A percentile compares a stretch with the other conserved stretches of the same genome.
phyloP scores from a whole-genome alignment of 1,140 invertebrate genomes.

The Drosophila suzukii region DNA sequence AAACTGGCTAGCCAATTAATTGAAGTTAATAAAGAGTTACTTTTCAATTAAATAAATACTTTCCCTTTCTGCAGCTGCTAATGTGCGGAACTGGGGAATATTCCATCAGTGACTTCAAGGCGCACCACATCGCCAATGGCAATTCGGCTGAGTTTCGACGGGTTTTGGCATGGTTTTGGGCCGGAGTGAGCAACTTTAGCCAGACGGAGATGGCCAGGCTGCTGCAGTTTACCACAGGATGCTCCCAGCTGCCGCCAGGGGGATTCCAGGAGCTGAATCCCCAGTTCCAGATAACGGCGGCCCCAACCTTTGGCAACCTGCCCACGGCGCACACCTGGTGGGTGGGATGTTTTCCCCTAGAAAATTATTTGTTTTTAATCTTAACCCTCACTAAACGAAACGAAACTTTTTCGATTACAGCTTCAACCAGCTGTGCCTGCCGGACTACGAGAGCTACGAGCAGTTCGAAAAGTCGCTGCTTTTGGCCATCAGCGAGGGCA shows the following conservation, averaged over 20 bases:
- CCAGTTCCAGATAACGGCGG: slow-evolving; percentile 95
- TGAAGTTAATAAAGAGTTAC: not conserved
- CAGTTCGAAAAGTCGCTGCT: slow-evolving; percentile 95
- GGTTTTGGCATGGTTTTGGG: slow-evolving; percentile 97
- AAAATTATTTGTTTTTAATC: slow-evolving; percentile 7
- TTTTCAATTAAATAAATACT: not conserved
- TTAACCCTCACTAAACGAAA: not conserved
- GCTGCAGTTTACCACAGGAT: slow-evolving; percentile 97
- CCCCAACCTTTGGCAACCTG: slow-evolving; percentile 94
- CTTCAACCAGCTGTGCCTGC: slow-evolving; percentile 98
- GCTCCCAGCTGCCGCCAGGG: slow-evolving; percentile 95
- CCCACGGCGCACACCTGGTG: slow-evolving; percentile 97
- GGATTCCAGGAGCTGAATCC: slow-evolving; percentile 95
- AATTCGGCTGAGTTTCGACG: slow-evolving; percentile 93
- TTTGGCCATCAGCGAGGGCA: slow-evolving; percentile 97
- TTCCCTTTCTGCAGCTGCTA: slow-evolving; percentile 87
- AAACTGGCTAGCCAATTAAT: not conserved
- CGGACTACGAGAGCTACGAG: slow-evolving; percentile 97
- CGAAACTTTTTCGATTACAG: slow-evolving; percentile 84
- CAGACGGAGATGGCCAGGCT: slow-evolving; percentile 96
- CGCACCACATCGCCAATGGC: slow-evolving; percentile 94
- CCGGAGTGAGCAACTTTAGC: slow-evolving; percentile 95
- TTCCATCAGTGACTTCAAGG: slow-evolving; percentile 94
- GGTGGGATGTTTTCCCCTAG: slow-evolving; percentile 29
- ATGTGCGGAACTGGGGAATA: slow-evolving; percentile 97